These are phyloP conservation scores for Psettodes erumei DNA, from an alignment of 2,113 vertebrate genomes.

Conservation along the genomic window DNA sequence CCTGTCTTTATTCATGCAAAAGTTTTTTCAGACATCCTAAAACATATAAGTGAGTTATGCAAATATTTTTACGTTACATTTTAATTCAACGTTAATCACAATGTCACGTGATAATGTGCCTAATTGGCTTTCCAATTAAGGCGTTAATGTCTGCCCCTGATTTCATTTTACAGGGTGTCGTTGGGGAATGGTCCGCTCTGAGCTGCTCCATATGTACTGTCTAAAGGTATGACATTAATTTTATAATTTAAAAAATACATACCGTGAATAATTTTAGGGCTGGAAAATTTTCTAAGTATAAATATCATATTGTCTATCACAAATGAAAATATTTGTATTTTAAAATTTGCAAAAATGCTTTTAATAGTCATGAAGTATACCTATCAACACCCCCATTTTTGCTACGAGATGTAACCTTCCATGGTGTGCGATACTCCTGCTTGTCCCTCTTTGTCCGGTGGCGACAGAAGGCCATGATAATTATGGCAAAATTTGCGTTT, in stretches of 20 bases:
- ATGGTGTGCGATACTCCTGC: conserved; percentile 70
- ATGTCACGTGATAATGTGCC: conserved; percentile 7
- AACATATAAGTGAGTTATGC: not conserved
- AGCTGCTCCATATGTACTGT: conserved; percentile 45
- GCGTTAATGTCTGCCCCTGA: conserved; percentile 16
- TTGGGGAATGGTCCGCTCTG: conserved; percentile 61
- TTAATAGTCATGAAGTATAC: not conserved
- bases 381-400: conserved; percentile 64
- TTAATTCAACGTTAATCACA: conserved; percentile 18
- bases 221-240: conserved; percentile 17
- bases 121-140: conserved; percentile 57
- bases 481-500: conserved; percentile 84
- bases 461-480: conserved; percentile 83
- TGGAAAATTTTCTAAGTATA: rapidly evolving
- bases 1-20: not conserved
- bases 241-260: not conserved
- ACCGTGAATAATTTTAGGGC: rapidly evolving
- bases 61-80: not conserved
- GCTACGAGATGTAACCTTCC: conserved; percentile 62
- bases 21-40: not conserved
- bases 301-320: rapidly evolving
- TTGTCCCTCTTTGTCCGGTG: conserved; percentile 87
- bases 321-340: no score
- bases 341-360: no score
- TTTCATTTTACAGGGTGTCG: conserved; percentile 32